Conservation (phyloP, 1,140 invertebrate species). For the Pogonus chalceus region DNA sequence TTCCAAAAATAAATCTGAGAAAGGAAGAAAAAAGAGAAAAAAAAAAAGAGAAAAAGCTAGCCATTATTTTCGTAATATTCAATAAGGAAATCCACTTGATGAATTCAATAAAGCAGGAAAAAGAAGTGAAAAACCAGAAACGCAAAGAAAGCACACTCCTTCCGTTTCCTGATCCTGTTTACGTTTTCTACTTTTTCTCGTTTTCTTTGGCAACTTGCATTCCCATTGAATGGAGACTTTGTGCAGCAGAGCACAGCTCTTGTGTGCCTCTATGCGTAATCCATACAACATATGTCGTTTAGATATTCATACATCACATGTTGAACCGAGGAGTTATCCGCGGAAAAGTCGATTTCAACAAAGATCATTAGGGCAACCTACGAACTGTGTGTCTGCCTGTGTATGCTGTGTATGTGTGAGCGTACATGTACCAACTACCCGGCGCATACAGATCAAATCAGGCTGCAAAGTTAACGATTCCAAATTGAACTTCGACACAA, state of each 20-base stretch:
- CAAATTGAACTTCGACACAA: slow-evolving; percentile 7
- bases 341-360: slow-evolving; percentile 10
- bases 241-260: too few relatives aligned
- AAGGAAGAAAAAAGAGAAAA: neutral
- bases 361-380: slow-evolving; percentile 9
- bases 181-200: too few relatives aligned
- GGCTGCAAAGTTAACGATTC: neutral
- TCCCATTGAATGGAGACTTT: too few relatives aligned
- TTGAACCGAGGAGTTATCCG: neutral
- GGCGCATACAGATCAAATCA: neutral
- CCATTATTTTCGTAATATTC: neutral
- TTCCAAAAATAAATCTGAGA: neutral
- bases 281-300: slow-evolving; percentile 9
- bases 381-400: neutral
- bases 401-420: neutral
- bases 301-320: slow-evolving; percentile 11
- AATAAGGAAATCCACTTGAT: neutral
- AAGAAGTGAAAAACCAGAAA: too few relatives aligned
- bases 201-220: too few relatives aligned
- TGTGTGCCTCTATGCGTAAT: too few relatives aligned
- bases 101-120: neutral
- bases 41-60: neutral
- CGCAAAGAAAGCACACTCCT: too few relatives aligned
- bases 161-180: too few relatives aligned
- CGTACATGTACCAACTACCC: slow-evolving; percentile 13